Evolutionary conservation across 64 coral and sea anemone genomes (phyloP).

Genomic region (Pocillopora damicornis): DNA sequence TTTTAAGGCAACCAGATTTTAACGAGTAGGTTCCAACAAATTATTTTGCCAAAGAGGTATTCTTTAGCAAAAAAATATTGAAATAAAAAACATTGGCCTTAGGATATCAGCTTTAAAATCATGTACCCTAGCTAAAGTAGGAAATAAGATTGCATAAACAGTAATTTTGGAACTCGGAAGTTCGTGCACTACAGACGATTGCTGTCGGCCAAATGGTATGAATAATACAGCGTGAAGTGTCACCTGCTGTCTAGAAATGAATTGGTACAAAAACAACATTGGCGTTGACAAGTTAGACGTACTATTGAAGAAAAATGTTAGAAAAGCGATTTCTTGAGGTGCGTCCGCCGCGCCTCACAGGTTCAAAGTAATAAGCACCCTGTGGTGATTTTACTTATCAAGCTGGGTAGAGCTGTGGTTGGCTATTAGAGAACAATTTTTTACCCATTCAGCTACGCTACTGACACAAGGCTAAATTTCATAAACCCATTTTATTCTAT

Average conservation of each 20-base stretch:
- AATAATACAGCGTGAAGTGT: background rate
- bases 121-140: background rate
- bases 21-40: too few species aligned
- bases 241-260: slow-evolving; percentile 3
- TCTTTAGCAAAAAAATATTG: too few species aligned
- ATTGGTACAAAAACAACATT: slow-evolving; percentile 15
- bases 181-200: background rate
- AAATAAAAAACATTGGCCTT: too few species aligned
- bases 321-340: background rate
- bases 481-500: slow-evolving; percentile 6
- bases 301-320: background rate
- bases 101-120: background rate
- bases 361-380: background rate
- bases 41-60: too few species aligned
- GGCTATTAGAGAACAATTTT: slow-evolving; percentile 25
- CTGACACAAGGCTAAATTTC: slow-evolving; percentile 31
- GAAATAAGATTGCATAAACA: background rate
- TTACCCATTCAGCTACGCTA: slow-evolving; percentile 17
- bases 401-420: slow-evolving; percentile 14
- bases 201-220: too few species aligned
- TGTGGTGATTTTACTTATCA: background rate
- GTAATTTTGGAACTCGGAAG: background rate
- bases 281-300: background rate
- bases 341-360: too few species aligned
- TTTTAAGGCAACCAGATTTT: too few species aligned